Evolutionary conservation across 2,113 vertebrate genomes (phyloP).

Genomic region (Eulacestoma nigropectus): DNA sequence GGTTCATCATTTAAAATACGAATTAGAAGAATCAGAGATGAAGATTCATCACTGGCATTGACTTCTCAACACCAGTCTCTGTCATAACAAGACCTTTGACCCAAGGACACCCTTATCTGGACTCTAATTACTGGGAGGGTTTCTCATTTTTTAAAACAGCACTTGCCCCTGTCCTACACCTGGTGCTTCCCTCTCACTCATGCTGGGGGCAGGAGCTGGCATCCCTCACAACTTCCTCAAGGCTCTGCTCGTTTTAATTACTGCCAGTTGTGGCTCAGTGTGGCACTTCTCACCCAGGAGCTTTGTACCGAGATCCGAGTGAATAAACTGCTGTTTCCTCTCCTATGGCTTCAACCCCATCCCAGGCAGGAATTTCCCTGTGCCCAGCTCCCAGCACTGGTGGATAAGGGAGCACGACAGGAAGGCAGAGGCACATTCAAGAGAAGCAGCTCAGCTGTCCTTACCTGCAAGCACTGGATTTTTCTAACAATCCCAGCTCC

Average conservation of each 20-base stretch:
- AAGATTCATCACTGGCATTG: background rate
- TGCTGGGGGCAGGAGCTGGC: constrained; percentile 12
- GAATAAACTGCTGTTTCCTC: background rate
- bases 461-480: background rate
- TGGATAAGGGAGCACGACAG: rapidly evolving
- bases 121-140: constrained; percentile 60
- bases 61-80: background rate
- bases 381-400: background rate
- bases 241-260: constrained; percentile 2
- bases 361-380: background rate
- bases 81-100: constrained; percentile 60
- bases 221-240: constrained; percentile 15
- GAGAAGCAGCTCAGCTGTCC: background rate
- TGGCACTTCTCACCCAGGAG: background rate
- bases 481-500: background rate
- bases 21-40: constrained; percentile 39
- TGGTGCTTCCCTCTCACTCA: constrained; percentile 56
- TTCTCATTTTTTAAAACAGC: constrained; percentile 61
- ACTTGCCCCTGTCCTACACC: constrained; percentile 50
- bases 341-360: background rate
- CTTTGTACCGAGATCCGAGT: background rate
- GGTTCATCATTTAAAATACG: constrained; percentile 52
- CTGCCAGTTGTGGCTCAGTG: background rate
- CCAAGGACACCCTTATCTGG: constrained; percentile 50
- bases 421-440: background rate